phyloP scores from a whole-genome alignment of 2,113 vertebrate genomes.

The Pteruthius melanotis region DNA sequence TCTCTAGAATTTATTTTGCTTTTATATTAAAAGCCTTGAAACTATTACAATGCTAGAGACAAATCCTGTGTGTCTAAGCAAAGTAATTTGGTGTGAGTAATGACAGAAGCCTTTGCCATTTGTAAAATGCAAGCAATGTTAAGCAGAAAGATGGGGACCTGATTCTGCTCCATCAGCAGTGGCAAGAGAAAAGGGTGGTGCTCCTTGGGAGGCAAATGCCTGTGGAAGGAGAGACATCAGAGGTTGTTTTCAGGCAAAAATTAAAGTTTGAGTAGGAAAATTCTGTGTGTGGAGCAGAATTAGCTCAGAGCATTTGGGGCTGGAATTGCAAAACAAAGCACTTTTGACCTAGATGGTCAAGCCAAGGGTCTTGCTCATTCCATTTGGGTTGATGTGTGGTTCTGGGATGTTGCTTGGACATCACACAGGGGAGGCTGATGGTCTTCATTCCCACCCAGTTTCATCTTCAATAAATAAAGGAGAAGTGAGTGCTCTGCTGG shows the following conservation, averaged over 20 bases:
- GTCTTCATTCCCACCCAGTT: background rate
- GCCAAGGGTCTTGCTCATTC: background rate
- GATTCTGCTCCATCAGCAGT: background rate
- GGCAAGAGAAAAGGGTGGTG: background rate
- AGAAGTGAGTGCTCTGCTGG: background rate
- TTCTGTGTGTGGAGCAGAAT: background rate
- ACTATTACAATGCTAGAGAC: background rate
- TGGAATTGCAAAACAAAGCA: background rate
- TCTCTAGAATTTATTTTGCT: conserved; percentile 27
- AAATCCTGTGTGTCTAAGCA: background rate
- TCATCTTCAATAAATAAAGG: background rate
- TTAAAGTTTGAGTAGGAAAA: background rate
- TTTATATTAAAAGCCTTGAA: conserved; percentile 39
- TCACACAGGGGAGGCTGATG: background rate
- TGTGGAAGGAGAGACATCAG: background rate
- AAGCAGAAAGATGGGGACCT: background rate
- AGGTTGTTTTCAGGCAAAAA: background rate
- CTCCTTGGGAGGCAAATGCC: background rate
- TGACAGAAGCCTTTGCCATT: background rate
- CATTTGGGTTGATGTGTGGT: background rate
- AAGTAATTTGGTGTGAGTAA: background rate
- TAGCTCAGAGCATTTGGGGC: background rate
- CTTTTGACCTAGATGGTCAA: background rate
- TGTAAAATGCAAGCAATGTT: background rate
- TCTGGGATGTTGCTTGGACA: background rate